phyloP scores from a whole-genome alignment of 2,113 vertebrate species.

The Tylochromis polylepis region DNA sequence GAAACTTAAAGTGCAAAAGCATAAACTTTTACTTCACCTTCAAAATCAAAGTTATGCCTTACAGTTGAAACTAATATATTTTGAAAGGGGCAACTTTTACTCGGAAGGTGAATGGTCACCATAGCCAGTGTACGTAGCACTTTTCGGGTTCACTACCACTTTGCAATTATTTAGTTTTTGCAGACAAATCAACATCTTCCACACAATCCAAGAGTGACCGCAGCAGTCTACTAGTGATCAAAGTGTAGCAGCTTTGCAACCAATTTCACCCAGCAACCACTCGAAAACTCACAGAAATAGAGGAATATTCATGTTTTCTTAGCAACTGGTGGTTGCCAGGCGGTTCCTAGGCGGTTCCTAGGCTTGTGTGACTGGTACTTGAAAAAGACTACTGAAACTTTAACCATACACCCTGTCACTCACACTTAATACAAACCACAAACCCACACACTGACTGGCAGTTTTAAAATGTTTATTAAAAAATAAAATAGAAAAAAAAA shows the following conservation, averaged over 20 bases:
- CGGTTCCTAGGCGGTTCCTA: rapidly evolving
- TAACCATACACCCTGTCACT: not conserved
- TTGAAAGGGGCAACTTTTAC: not conserved
- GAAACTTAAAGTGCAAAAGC: not conserved
- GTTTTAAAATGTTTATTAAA: slow-evolving; percentile 98
- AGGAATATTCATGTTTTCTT: not conserved
- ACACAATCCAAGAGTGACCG: not conserved
- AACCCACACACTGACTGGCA: slow-evolving; percentile 16
- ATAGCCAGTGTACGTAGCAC: not conserved
- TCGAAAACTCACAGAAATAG: not conserved
- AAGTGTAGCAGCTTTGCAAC: not conserved
- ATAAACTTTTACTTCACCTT: not conserved
- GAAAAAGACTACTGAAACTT: too few relatives aligned
- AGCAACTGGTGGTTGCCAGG: not conserved
- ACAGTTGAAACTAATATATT: not conserved
- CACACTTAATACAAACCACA: not conserved
- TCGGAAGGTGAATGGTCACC: not conserved
- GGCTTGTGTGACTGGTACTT: not conserved
- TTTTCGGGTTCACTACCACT: not conserved
- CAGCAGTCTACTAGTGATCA: too few relatives aligned
- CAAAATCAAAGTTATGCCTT: not conserved
- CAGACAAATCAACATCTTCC: not conserved
- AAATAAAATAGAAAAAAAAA: slow-evolving; percentile 93
- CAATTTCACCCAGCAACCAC: too few relatives aligned
- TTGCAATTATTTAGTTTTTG: not conserved